These are phyloP conservation scores for Nicator chloris DNA, from an alignment of 2,113 vertebrate species.

Conservation along the genomic window DNA sequence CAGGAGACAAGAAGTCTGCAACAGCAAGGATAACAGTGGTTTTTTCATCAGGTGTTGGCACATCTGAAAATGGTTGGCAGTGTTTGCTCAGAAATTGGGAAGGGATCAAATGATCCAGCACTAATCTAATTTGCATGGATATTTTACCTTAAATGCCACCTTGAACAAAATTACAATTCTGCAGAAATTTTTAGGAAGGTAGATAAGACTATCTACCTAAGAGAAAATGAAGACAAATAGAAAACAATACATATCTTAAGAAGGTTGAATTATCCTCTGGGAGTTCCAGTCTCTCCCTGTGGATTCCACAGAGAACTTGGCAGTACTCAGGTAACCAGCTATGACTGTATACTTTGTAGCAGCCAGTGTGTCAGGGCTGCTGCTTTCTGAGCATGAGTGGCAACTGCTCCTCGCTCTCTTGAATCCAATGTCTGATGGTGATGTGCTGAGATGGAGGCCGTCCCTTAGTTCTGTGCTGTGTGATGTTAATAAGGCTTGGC, in stretches of 20 bases:
- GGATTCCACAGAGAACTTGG: not conserved
- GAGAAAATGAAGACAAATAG: not conserved
- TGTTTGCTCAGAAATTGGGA: slow-evolving; percentile 7
- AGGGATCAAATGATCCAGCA: not conserved
- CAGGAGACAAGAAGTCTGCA: not conserved
- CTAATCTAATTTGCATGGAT: slow-evolving; percentile 31
- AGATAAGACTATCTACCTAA: no score
- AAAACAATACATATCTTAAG: not conserved
- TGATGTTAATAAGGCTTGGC: not conserved
- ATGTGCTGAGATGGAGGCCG: not conserved
- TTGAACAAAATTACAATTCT: not conserved
- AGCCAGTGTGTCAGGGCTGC: not conserved
- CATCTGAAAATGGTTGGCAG: not conserved
- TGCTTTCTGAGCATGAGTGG: not conserved
- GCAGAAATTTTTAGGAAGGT: not conserved
- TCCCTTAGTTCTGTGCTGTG: not conserved
- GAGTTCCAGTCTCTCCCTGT: not conserved
- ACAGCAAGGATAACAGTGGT: not conserved
- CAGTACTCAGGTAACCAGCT: not conserved
- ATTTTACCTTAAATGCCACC: slow-evolving; percentile 39
- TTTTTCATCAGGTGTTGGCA: not conserved
- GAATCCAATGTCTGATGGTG: not conserved
- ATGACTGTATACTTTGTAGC: not conserved
- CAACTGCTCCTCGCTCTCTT: not conserved
- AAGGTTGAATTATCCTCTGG: not conserved